These are phyloP conservation scores for Emmelina monodactyla DNA, from an alignment of 2,888 invertebrate species.

Conservation along the genomic window DNA sequence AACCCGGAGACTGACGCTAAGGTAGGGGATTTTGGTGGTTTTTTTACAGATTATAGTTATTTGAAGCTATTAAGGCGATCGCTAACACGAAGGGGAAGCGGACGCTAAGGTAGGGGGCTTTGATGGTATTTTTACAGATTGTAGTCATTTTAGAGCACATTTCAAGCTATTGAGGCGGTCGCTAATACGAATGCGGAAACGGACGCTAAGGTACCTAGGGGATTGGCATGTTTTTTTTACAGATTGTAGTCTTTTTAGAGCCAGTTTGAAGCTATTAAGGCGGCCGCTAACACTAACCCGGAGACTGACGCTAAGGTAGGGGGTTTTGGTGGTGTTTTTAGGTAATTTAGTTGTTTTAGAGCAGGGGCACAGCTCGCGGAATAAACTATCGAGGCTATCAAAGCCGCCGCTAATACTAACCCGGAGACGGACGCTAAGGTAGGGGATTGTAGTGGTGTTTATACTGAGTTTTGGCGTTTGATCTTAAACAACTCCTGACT, in stretches of 20 bases:
- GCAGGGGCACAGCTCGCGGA: too few species aligned
- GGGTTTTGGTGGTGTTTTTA: not conserved
- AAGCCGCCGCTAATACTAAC: too few species aligned
- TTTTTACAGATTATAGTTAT: too few species aligned
- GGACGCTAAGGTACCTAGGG: not conserved
- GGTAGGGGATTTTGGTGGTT: constrained; percentile 45
- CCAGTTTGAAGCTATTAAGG: too few species aligned
- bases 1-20: constrained; percentile 72
- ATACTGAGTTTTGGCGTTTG: not conserved
- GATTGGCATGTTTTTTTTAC: too few species aligned
- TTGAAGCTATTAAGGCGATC: too few species aligned
- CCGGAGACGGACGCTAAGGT: not conserved
- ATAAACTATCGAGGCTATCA: too few species aligned
- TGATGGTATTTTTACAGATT: not conserved
- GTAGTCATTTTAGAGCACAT: too few species aligned
- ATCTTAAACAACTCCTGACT: too few species aligned
- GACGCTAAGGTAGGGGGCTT: not conserved
- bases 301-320: not conserved
- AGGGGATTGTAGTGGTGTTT: not conserved
- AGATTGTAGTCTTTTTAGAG: too few species aligned
- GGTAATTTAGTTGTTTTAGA: not conserved
- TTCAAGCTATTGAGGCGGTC: too few species aligned
- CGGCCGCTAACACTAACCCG: too few species aligned
- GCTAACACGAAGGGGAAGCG: not conserved
- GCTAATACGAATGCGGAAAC: not conserved